Percentiles rank a stretch among this genome's conserved stretches.
phyloP scores from a whole-genome alignment of 1,140 invertebrate genomes.

The Calephelis virginiensis region DNA sequence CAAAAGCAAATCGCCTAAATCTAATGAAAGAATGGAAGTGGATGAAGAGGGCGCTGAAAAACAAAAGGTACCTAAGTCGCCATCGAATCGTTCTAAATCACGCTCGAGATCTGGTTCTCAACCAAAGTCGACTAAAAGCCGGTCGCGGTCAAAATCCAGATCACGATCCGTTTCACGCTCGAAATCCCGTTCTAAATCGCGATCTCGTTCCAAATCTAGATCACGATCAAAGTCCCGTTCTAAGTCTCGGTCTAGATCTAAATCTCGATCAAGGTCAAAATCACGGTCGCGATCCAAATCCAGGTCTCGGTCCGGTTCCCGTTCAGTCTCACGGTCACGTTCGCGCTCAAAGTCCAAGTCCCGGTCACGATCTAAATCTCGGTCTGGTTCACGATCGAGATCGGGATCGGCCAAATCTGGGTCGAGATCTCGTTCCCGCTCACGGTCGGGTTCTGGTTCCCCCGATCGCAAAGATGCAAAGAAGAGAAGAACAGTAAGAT shows the following conservation, averaged over 20 bases:
- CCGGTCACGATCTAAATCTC: slow-evolving; percentile 30
- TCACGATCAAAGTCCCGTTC: slow-evolving; percentile 50
- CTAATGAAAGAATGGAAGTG: slow-evolving; percentile 40
- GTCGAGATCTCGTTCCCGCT: slow-evolving; percentile 19
- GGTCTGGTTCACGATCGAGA: slow-evolving; percentile 27
- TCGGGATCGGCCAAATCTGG: slow-evolving; percentile 22
- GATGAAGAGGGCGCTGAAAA: slow-evolving; percentile 30
- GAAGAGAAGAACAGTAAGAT: slow-evolving; percentile 51
- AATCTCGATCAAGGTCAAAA: slow-evolving; percentile 52
- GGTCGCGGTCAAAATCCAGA: slow-evolving; percentile 54
- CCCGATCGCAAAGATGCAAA: slow-evolving; percentile 34
- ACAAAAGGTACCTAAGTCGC: slow-evolving; percentile 61
- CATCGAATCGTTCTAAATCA: slow-evolving; percentile 1
- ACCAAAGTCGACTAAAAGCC: slow-evolving; percentile 35
- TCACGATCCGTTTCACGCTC: slow-evolving; percentile 60
- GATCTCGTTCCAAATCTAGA: slow-evolving; percentile 61
- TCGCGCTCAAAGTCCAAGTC: slow-evolving; percentile 57
- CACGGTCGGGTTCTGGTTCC: slow-evolving; percentile 1
- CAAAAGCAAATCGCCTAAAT: slow-evolving; percentile 30
- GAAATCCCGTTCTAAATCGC: slow-evolving; percentile 47
- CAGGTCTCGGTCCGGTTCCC: slow-evolving; percentile 51
- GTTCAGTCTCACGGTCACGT: slow-evolving; percentile 57
- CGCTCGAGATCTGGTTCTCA: slow-evolving; percentile 49
- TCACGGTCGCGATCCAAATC: slow-evolving; percentile 49
- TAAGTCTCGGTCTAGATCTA: slow-evolving; percentile 36